These are phyloP conservation scores for Drosophila tristis DNA, from an alignment of 1,140 invertebrate genomes.

Conservation along the genomic window DNA sequence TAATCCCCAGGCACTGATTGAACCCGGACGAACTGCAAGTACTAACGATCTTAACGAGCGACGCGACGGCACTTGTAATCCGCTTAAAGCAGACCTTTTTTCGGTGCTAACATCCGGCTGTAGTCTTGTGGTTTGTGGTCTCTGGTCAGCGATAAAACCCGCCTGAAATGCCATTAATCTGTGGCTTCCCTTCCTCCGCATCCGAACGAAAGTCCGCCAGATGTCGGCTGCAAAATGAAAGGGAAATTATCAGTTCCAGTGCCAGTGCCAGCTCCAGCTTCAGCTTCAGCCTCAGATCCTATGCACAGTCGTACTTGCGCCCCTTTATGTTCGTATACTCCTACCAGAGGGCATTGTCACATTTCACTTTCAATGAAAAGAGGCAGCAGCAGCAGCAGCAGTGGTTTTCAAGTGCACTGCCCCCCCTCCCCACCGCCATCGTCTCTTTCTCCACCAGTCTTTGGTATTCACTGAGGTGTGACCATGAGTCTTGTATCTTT, in stretches of 20 bases:
- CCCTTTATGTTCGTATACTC: not conserved
- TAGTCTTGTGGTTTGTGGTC: conserved; percentile 1
- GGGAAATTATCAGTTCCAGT: conserved; percentile 54
- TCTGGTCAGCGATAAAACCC: conserved; percentile 3
- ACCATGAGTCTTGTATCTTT: conserved; percentile 52
- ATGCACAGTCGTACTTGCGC: not conserved
- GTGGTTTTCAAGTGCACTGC: conserved; percentile 35
- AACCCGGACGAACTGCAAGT: too few relatives aligned
- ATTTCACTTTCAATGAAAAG: conserved; percentile 74
- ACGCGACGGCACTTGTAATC: too few relatives aligned
- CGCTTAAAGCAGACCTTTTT: not conserved
- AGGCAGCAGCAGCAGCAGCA: not conserved
- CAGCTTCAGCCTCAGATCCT: not conserved
- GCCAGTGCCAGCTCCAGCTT: too few relatives aligned
- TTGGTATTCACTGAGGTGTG: conserved; percentile 49
- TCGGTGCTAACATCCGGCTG: conserved; percentile 33
- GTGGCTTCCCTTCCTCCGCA: too few relatives aligned
- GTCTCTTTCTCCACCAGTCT: not conserved
- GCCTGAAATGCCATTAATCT: conserved; percentile 24
- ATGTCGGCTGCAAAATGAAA: conserved; percentile 62
- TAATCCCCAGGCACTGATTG: too few relatives aligned
- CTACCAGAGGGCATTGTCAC: conserved; percentile 71
- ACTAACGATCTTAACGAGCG: too few relatives aligned
- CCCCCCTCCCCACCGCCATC: not conserved
- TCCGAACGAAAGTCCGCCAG: conserved; percentile 5